These are phyloP conservation scores for Arnoldichthys spilopterus DNA, from an alignment of 2,797 vertebrate genomes.

Conservation along the genomic window DNA sequence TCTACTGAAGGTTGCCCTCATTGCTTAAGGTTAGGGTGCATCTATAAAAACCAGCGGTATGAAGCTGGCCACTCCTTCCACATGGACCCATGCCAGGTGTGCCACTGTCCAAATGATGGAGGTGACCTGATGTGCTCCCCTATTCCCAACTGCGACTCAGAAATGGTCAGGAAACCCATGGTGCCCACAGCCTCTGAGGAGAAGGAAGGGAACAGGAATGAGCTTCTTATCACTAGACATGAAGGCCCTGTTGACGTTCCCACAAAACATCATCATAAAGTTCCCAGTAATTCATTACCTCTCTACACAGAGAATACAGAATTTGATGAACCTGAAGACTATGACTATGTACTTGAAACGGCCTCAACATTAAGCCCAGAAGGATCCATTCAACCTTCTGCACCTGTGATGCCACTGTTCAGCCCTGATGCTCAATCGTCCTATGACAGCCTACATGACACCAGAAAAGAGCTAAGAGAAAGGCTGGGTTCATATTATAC, in stretches of 20 bases:
- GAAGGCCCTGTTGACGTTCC: constrained; percentile 68
- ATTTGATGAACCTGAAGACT: constrained; percentile 69
- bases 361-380: constrained; percentile 58
- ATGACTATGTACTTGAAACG: constrained; percentile 68
- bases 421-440: constrained; percentile 55
- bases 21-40: constrained; percentile 86
- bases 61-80: constrained; percentile 90
- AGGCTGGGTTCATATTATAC: constrained; percentile 46
- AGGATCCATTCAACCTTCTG: constrained; percentile 49
- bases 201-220: constrained; percentile 70
- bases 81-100: constrained; percentile 86
- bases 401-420: constrained; percentile 58
- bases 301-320: constrained; percentile 60
- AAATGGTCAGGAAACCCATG: constrained; percentile 53
- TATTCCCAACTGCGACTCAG: constrained; percentile 78
- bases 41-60: constrained; percentile 83
- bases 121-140: constrained; percentile 90
- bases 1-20: constrained; percentile 84
- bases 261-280: constrained; percentile 58
- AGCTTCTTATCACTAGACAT: constrained; percentile 78
- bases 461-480: constrained; percentile 63
- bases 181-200: constrained; percentile 72
- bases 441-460: constrained; percentile 47
- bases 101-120: constrained; percentile 89
- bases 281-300: constrained; percentile 43